Percentiles rank a stretch among this genome's conserved stretches.
Conservation (phyloP, 2,113 vertebrate genomes). For the Gavia stellata region DNA sequence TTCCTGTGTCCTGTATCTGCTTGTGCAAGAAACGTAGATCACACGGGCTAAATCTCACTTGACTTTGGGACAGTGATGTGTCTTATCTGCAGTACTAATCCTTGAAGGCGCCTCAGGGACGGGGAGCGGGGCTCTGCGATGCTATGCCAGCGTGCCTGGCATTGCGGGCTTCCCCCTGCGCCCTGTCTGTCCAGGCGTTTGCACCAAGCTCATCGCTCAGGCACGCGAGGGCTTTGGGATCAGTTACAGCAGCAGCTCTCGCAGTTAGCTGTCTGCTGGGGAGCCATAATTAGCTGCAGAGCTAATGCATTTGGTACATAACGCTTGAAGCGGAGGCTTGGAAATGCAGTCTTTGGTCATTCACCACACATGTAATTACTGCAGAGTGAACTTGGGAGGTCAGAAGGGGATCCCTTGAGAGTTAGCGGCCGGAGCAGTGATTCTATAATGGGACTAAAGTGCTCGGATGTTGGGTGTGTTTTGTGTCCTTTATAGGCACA, state of each 20-base stretch:
- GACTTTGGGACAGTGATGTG: not conserved
- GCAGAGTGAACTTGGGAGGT: not conserved
- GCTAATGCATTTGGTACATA: not conserved
- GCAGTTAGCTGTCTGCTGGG: not conserved
- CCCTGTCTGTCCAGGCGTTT: rapidly evolving
- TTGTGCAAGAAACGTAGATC: rapidly evolving
- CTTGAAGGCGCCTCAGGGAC: not conserved
- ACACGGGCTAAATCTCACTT: not conserved
- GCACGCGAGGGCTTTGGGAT: not conserved
- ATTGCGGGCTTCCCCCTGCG: not conserved
- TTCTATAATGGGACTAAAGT: not conserved
- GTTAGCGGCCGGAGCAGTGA: not conserved
- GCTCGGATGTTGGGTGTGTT: not conserved
- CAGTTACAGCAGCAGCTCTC: not conserved
- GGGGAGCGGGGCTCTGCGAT: not conserved
- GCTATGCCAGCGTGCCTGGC: not conserved
- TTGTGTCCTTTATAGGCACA: not conserved
- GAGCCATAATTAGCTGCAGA: not conserved
- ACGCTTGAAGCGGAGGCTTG: not conserved
- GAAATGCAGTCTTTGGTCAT: not conserved
- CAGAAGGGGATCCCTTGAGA: not conserved
- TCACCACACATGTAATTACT: not conserved
- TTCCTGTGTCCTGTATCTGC: not conserved
- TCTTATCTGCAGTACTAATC: not conserved
- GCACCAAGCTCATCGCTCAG: not conserved